Base-by-base conservation (phyloP, 1,140 invertebrate genomes). In the Holotrichia oblita region DNA sequence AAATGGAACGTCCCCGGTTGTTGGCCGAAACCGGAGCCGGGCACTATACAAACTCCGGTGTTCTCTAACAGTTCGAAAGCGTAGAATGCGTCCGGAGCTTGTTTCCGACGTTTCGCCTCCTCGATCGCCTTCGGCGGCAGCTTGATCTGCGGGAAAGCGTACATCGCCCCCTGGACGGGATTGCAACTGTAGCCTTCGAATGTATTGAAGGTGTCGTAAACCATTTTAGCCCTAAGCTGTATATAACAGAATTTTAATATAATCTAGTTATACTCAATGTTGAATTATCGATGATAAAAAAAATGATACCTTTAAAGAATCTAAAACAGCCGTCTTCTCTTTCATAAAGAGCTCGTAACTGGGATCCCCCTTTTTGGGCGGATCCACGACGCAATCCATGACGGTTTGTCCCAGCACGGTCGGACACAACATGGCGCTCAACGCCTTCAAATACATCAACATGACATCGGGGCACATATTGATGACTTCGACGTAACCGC, bases 21-120 rank as follows among this genome's bases (percentile, higher is more conserved):
- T 88, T 99, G 98, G 0, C 98, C 98, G 87, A 99, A 99, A 12
- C 98, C 98, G 80, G 93, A 94, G 27, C 98, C 98, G 48, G 98
- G 94, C 9, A 99, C 96, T 72, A 98, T 93, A 84, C 93, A 94
- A 86, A 94, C 93, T 79, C 96, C 97, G 14, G 96, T 98, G 59
- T 93, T 90, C 89, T 99, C 98, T 0, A 99, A 89, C 17, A 99
- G 87, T 83, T 95, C 91, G 88, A 97, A 98, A 41, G 97, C 97
- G 87, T 99, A 99, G 87, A 97, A 98, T 0, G 93, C 94, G 87
- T 99, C 98, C 6, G 98, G 93, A 24, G 91, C 87, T 87, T 93
- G 90, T 6, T 91, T 91, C 72, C 88, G 89, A 40, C 90, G 89
- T 86, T 94, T 92, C 0, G 96, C 96, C 41, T 92, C 93, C 81